phyloP scores from a whole-genome alignment of 37 sponge, comb jelly and placozoan species.

The Agelas oroides region DNA sequence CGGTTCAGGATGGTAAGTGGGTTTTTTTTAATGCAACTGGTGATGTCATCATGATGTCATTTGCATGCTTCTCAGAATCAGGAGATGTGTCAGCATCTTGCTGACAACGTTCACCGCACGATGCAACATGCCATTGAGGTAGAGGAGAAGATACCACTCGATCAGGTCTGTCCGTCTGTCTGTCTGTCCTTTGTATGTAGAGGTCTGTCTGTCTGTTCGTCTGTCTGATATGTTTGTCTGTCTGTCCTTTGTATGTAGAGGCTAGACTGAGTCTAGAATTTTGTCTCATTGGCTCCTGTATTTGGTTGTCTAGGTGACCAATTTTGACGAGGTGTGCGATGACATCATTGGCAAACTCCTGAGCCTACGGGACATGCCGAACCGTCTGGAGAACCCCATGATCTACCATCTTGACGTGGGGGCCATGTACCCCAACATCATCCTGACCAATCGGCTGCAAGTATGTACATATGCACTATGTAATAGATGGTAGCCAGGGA shows the following conservation, averaged over 20 bases:
- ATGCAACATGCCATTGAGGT: constrained; percentile 86
- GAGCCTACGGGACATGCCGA: constrained; percentile 73
- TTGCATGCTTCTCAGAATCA: constrained; percentile 53
- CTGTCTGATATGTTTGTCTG: no score
- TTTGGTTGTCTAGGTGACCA: not conserved
- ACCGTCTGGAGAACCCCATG: constrained; percentile 88
- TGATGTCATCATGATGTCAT: no score
- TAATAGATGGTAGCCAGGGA: not conserved
- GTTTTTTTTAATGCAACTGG: no score
- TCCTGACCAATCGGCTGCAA: constrained; percentile 98
- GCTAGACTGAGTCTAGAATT: not conserved
- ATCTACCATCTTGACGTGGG: constrained; percentile 99
- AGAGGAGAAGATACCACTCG: constrained; percentile 97
- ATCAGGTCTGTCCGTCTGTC: no score
- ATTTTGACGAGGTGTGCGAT: constrained; percentile 64
- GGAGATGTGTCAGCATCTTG: constrained; percentile 80
- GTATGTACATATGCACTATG: no score
- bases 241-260: not conserved
- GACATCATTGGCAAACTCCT: constrained; percentile 71
- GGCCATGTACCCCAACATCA: constrained; percentile 99
- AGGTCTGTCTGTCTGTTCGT: no score
- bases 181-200: no score
- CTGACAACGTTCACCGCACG: constrained; percentile 82
- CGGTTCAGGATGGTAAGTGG: constrained; percentile 88
- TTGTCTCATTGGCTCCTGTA: no score